Evolutionary conservation across 2,797 vertebrate genomes (phyloP), one percentile per base, ranked within the genome.

Genomic region (Etheostoma nigrum): DNA sequence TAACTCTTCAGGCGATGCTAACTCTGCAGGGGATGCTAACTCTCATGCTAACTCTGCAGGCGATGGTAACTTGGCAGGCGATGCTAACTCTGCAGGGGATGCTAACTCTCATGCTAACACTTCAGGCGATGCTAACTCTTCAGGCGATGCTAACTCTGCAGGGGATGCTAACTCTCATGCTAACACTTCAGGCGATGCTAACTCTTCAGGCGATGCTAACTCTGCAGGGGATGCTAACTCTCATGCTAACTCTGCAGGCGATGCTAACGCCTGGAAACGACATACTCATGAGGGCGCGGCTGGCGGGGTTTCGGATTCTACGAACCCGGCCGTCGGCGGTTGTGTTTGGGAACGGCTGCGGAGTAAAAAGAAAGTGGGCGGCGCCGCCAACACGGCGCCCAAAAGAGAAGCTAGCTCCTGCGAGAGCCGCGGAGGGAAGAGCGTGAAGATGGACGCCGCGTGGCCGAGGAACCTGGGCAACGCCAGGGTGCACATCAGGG

Each of bases 391-490:
- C 49, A 5, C 42, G 1, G 68, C 55, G 0, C 19, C 66, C 23
- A 79, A 77, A 54, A 53, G 71, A 66, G 77, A 74, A 0, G 30
- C 72, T 2, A 15, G 5, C 7, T 47, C 36, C 51, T 64, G 71
- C 4, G 77, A 76, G 3, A 6, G 7, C 42, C 65, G 18, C 0
- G 64, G 23, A 19, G 61, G 21, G 3, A 88, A 87, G 63, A 67
- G 27, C 21, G 36, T 74, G 2, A 88, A 87, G 74, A 16, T 83
- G 72, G 84, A 90, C 23, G 33, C 87, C 0, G 80, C 86, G 67
- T 92, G 86, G 86, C 82, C 77, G 91, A 94, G 94, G 95, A 95
- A 95, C 72, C 12, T 87, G 44, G 76, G 76, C 10, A 83, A 75
- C 1, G 80, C 89, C 64, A 54, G 86, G 73, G 89, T 89, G 59